Evolutionary conservation across 2,888 invertebrate genomes (phyloP), one percentile per base, ranked within the genome.

Genomic region (Lepidonotus clava): DNA sequence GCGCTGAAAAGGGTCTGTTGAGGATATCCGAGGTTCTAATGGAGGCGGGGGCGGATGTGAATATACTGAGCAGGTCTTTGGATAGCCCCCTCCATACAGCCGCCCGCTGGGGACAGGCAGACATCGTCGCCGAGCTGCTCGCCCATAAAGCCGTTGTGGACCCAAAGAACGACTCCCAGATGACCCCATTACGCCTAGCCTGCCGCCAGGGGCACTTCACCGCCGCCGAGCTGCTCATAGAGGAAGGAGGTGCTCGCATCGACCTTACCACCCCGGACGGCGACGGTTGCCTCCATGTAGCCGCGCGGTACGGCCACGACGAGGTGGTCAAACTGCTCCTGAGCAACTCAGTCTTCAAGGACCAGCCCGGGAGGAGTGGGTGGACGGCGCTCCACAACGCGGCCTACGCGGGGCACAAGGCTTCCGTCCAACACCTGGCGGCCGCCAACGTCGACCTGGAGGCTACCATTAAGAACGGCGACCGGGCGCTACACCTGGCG

Each of bases 381-480:
- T 93, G 93, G 93, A 93, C 92, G 28, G 92, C 93, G 0, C 89
- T 94, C 40, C 93, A 93, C 88, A 92, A 92, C 92, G 94, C 94
- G 8, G 91, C 92, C 40, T 91, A 92, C 88, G 85, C 92, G 53
- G 92, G 92, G 4, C 92, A 93, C 76, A 90, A 90, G 28, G 92
- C 92, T 53, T 88, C 92, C 51, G 93, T 93, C 0, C 90, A 91
- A 71, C 86, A 92, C 5, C 89, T 94, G 36, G 86, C 93, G 34
- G 91, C 92, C 46, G 91, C 91, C 36, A 92, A 92, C 4, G 92
- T 92, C 76, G 92, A 93, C 83, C 67, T 90, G 36, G 89, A 89
- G 53, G 83, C 84, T 0, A 71, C 80, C 67, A 88, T 86, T 0
- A 28, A 67, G 0, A 88, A 84, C 34, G 87, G 87, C 21, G 88